phyloP scores from a whole-genome alignment of 53 echinoderm and acorn worm species.

The Paracentrotus lividus region DNA sequence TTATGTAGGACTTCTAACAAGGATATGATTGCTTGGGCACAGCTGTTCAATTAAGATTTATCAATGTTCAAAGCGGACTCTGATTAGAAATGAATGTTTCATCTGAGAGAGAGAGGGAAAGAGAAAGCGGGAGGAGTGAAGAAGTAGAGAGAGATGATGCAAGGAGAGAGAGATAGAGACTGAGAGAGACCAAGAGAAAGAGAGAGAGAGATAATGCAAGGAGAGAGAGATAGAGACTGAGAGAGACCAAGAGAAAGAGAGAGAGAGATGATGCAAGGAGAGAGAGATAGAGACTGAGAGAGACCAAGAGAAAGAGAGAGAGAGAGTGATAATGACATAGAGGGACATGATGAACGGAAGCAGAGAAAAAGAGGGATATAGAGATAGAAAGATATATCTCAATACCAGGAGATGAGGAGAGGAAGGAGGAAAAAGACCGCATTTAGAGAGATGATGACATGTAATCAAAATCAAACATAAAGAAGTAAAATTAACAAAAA shows the following conservation, averaged over 20 bases:
- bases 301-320: conserved; percentile 27
- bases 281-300: neutral
- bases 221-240: neutral
- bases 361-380: neutral
- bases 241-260: conserved; percentile 2
- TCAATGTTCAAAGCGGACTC: neutral
- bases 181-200: no score
- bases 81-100: neutral
- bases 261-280: neutral
- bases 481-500: no score
- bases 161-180: no score
- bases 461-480: no score
- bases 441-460: no score
- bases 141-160: neutral
- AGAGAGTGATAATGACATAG: neutral
- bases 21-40: neutral
- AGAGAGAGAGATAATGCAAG: neutral
- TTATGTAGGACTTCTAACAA: neutral
- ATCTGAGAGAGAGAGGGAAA: neutral
- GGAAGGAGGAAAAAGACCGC: neutral
- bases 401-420: neutral
- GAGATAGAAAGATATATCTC: neutral
- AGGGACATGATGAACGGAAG: neutral
- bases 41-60: neutral
- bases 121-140: neutral